Percentiles rank a stretch among this genome's conserved stretches.
phyloP scores from a whole-genome alignment of 2,797 vertebrate genomes.

The Kryptopterus vitreolus region DNA sequence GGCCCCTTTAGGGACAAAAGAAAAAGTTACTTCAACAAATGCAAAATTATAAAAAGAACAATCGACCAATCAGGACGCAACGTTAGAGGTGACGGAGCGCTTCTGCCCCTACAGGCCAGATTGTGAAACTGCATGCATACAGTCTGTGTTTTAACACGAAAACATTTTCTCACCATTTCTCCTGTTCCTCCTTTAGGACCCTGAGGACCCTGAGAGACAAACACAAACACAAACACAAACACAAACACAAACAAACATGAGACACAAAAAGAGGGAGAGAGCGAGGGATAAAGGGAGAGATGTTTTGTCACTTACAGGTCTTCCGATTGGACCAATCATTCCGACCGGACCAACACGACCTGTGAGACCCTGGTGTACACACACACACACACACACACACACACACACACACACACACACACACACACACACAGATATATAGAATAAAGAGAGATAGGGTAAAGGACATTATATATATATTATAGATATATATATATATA shows the following conservation, averaged over 20 bases:
- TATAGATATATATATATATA: too few relatives aligned
- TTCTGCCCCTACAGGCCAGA: slow-evolving; percentile 6
- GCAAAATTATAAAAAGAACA: neutral
- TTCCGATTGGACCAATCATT: slow-evolving; percentile 84
- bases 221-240: slow-evolving; percentile 42
- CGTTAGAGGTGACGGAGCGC: neutral
- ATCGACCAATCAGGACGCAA: neutral
- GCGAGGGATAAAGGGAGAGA: neutral
- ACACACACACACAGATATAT: neutral
- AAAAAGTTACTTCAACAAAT: slow-evolving; percentile 40
- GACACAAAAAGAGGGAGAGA: neutral
- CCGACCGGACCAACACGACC: slow-evolving; percentile 88
- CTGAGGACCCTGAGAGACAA: slow-evolving; percentile 76
- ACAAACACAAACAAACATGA: slow-evolving; percentile 8
- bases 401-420: slow-evolving; percentile 22
- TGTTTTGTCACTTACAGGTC: slow-evolving; percentile 76
- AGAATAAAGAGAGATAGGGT: neutral
- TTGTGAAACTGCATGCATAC: neutral
- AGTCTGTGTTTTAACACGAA: too few relatives aligned
- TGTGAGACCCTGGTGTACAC: slow-evolving; percentile 81
- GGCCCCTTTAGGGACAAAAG: slow-evolving; percentile 79
- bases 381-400: slow-evolving; percentile 20
- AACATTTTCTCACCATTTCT: slow-evolving; percentile 84
- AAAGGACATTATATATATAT: too few relatives aligned
- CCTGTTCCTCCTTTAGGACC: slow-evolving; percentile 87